Evolutionary conservation across 1,140 invertebrate species (phyloP).

Genomic region (Hydropsyche tenuis): DNA sequence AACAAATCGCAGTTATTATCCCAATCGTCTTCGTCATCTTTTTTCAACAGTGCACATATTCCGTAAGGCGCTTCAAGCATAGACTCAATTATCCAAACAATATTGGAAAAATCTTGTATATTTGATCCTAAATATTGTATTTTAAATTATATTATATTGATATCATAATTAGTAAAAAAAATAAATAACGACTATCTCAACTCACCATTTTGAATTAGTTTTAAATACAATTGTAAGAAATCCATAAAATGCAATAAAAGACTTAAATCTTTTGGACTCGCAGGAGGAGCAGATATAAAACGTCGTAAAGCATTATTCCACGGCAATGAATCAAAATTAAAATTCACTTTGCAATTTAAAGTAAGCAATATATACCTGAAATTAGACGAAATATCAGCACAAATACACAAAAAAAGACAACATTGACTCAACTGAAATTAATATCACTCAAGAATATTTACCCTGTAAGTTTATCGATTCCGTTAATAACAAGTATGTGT

Average conservation of each 20-base stretch:
- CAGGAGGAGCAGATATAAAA: constrained; percentile 67
- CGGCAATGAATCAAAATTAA: constrained; percentile 60
- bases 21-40: constrained; percentile 34
- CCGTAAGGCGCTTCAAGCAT: constrained; percentile 40
- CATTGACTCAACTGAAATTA: too few relatives aligned
- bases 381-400: constrained; percentile 26
- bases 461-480: constrained; percentile 64
- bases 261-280: constrained; percentile 65
- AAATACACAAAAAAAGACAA: constrained; percentile 14
- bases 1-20: constrained; percentile 24
- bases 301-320: constrained; percentile 67
- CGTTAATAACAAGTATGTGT: constrained; percentile 63
- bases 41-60: constrained; percentile 37
- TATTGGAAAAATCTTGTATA: neutral
- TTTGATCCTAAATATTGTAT: neutral
- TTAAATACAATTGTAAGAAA: constrained; percentile 60
- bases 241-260: constrained; percentile 65
- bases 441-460: constrained; percentile 36
- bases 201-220: constrained; percentile 18
- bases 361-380: constrained; percentile 42
- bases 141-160: neutral
- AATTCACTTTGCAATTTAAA: constrained; percentile 27
- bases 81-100: constrained; percentile 41
- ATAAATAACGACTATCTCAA: too few relatives aligned
- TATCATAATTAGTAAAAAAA: too few relatives aligned